phyloP scores from a whole-genome alignment of 2,888 invertebrate genomes.

The Chrysodeixis includens region DNA sequence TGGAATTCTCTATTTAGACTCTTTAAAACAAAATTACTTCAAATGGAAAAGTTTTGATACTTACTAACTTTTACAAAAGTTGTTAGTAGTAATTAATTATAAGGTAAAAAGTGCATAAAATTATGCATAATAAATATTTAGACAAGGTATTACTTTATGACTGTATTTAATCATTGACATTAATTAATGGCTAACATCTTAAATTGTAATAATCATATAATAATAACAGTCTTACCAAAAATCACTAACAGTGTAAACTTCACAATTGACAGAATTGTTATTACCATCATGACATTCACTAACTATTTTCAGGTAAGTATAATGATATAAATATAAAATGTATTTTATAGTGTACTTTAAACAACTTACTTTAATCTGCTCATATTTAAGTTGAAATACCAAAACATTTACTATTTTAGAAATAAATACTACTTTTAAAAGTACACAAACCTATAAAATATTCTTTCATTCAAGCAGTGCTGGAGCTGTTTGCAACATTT shows the following conservation, averaged over 20 bases:
- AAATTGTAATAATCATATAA: background rate
- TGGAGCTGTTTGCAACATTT: background rate
- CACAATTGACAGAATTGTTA: background rate
- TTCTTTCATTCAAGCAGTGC: background rate
- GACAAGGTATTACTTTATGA: slow-evolving; percentile 1
- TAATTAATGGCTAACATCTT: background rate
- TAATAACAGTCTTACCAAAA: background rate
- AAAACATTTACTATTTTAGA: background rate
- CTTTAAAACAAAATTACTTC: background rate
- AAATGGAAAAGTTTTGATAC: background rate
- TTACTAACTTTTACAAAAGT: background rate
- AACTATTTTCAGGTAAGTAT: slow-evolving; percentile 2
- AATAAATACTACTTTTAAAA: background rate
- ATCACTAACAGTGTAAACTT: background rate
- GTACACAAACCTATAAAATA: background rate
- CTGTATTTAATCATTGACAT: background rate
- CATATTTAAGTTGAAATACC: background rate
- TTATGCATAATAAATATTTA: too few species aligned
- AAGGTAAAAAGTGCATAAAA: background rate
- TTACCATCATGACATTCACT: background rate
- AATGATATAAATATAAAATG: background rate
- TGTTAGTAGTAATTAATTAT: background rate
- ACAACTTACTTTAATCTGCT: background rate
- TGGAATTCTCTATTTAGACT: background rate
- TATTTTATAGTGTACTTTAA: background rate